These are phyloP conservation scores for Carapus acus DNA, from an alignment of 2,797 vertebrate species.

Conservation along the genomic window DNA sequence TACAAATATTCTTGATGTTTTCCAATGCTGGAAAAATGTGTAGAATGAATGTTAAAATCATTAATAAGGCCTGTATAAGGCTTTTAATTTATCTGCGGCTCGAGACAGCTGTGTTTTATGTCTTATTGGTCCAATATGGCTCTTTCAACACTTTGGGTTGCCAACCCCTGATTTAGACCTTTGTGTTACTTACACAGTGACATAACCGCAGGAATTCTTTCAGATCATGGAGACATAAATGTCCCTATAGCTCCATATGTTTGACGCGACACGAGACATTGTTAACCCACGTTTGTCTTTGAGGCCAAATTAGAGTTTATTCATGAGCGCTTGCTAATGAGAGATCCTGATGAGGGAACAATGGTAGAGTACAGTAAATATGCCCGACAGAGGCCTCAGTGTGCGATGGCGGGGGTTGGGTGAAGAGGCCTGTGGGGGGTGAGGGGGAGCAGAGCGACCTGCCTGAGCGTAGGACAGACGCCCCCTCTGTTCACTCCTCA, in stretches of 20 bases:
- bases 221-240: constrained; percentile 30
- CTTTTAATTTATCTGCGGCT: no score
- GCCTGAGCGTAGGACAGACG: constrained; percentile 19
- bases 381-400: constrained; percentile 59
- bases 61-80: no score
- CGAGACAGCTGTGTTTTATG: no score
- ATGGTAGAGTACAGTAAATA: constrained; percentile 31
- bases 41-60: no score
- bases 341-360: constrained; percentile 36
- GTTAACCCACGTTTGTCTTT: constrained; percentile 47
- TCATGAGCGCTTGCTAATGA: constrained; percentile 62
- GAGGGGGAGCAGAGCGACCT: constrained; percentile 35
- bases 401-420: constrained; percentile 14
- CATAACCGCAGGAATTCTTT: constrained; percentile 12
- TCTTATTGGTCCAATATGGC: no score
- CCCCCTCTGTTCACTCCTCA: constrained; percentile 29
- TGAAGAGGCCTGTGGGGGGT: constrained; percentile 4
- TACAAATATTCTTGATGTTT: no score
- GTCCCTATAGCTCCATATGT: constrained; percentile 4
- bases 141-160: no score
- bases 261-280: constrained; percentile 28
- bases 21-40: no score
- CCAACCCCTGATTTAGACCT: neutral
- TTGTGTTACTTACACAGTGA: constrained; percentile 2
- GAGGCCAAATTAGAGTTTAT: constrained; percentile 31